Base-by-base conservation (phyloP, 2,113 vertebrate species). In the Cyprinodon tularosa region DNA sequence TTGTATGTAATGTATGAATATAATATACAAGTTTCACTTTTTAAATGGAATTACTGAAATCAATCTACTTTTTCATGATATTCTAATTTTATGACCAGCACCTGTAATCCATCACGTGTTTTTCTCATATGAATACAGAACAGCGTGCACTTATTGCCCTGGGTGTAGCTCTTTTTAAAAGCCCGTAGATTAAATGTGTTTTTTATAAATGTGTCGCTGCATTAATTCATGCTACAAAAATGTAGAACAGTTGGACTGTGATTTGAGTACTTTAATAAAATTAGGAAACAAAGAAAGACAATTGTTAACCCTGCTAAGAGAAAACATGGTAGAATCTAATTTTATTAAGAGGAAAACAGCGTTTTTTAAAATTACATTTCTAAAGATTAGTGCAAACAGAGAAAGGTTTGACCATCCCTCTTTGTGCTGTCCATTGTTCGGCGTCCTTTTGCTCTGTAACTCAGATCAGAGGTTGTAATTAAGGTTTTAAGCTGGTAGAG, bases 81-180 rank as follows among this genome's bases (percentile, higher is more conserved):
- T n/a, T n/a, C n/a, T n/a, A n/a, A n/a, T n/a, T n/a, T n/a, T n/a
- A n/a, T n/a, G n/a, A n/a, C n/a, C n/a, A n/a, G n/a, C n/a, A n/a
- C n/a, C n/a, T n/a, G n/a, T n/a, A 29, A 61, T 38, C 62, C 66
- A 70, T 65, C 60, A 79, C 71, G 63, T 57, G 66, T 48, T 22
- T 71, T 48, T 29, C 29, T 65, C 62, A n/a, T 62, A 78, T 65
- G 61, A 84, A 75, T 45, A 70, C 42, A 3, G 20, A 57, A 20
- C 50, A 3, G 17, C 0, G 17, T n/a, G 17, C 20, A 20, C 20
- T 20, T n/a, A 20, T n/a, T 57, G 17, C 17, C 50, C 7, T 20
- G 17, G 50, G 20, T 57, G 17, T 3, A 57, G 50, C n/a, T 57
- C 6, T 57, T 15, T 57, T 8, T 20, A 57, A 42, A 57, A 57